Evolutionary conservation across 2,113 vertebrate genomes (phyloP), one percentile per base, ranked within the genome.

Genomic region (Actenoides lindsayi): DNA sequence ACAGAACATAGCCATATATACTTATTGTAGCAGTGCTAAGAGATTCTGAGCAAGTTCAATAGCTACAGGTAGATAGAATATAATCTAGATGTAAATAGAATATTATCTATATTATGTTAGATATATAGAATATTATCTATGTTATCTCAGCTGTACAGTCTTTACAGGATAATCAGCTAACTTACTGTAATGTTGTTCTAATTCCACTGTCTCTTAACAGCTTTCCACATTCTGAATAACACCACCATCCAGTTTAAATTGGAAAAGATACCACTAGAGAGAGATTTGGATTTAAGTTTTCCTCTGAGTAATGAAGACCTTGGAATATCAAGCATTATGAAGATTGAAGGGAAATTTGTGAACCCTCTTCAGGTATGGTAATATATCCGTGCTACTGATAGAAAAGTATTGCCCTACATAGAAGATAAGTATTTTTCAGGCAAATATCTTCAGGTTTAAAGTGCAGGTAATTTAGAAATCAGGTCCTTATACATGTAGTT

Each of bases 141-240:
- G 3, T 64, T 78, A 16, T 8, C 54, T 74, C 39, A 89, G 51
- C 46, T 56, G 10, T n/a, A 13, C 33, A 70, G n/a, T n/a, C 21
- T 74, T 37, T 39, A 5, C 51, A 44, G 9, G 23, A 37, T 77
- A 48, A 75, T 73, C 39, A 31, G 6, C 71, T 94, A 16, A 35
- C 41, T 50, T 64, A 4, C 2, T 87, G 21, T 41, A 46, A 65
- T 35, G 9, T 39, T 79, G 48, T 75, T 92, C 75, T 75, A 35
- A 89, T 90, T 83, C 71, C 14, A 33, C n/a, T 82, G 90, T 80
- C 35, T 78, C 59, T 67, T 70, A 44, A 80, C 96, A 99, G 99
- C 99, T 56, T 99, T 99, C 96, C 99, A 99, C 89, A 99, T 99
- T 90, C 91, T 99, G 77, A 99, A 99, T 96, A 98, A 99, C 90